These are phyloP conservation scores for Dendrolimus punctatus DNA, from an alignment of 1,140 invertebrate genomes.

Conservation along the genomic window DNA sequence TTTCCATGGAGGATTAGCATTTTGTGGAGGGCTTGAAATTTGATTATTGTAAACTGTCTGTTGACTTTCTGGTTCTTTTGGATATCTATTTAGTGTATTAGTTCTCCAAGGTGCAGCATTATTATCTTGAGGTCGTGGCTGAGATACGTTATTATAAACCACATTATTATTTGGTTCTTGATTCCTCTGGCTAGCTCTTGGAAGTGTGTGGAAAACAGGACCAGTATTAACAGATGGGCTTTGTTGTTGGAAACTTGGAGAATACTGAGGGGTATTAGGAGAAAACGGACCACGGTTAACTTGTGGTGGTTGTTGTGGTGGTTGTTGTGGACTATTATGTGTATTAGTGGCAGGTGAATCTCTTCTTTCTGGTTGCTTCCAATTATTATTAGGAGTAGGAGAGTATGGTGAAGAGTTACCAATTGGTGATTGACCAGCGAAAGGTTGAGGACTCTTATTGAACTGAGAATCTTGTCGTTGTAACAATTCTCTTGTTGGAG, in stretches of 20 bases:
- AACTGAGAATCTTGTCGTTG: conserved; percentile 69
- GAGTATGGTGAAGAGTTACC: conserved; percentile 44
- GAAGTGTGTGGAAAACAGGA: conserved; percentile 50
- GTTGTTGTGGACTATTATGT: conserved; percentile 34
- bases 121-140: conserved; percentile 22
- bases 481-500: conserved; percentile 58
- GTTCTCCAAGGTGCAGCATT: conserved; percentile 61
- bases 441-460: conserved; percentile 68
- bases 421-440: conserved; percentile 40
- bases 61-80: conserved; percentile 34
- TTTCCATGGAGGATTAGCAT: conserved; percentile 49
- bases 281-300: conserved; percentile 50
- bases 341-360: conserved; percentile 42
- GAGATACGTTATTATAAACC: conserved; percentile 35
- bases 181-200: conserved; percentile 41
- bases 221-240: conserved; percentile 26
- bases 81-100: conserved; percentile 48
- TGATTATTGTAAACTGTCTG: conserved; percentile 30
- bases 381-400: conserved; percentile 53
- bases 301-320: conserved; percentile 39
- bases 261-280: conserved; percentile 25
- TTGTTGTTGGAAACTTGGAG: conserved; percentile 38
- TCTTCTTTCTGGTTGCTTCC: conserved; percentile 57
- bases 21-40: conserved; percentile 32
- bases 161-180: conserved; percentile 39